A percentile compares a stretch with the other conserved stretches of the same genome.
phyloP scores from a whole-genome alignment of 2,113 vertebrate genomes.

The Semnornis frantzii region DNA sequence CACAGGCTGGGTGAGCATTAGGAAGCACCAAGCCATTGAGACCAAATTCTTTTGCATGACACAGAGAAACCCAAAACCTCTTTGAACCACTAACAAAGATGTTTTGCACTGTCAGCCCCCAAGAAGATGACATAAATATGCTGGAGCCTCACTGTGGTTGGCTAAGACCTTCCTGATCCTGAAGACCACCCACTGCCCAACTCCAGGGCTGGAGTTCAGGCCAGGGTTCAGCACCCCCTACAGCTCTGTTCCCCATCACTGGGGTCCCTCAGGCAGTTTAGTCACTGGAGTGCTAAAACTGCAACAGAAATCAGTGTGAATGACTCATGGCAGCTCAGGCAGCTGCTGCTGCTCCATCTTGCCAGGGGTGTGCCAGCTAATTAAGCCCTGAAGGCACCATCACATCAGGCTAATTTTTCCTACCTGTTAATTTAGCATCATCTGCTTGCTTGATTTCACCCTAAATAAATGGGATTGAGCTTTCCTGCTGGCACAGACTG shows the following conservation, averaged over 20 bases:
- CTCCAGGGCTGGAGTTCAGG: too few relatives aligned
- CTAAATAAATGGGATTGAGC: background rate
- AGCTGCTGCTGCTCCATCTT: background rate
- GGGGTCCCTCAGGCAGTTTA: background rate
- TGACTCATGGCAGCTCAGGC: background rate
- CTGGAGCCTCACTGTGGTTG: background rate
- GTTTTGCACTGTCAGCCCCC: background rate
- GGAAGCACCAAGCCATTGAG: background rate
- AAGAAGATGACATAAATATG: rapidly evolving
- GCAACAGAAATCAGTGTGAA: background rate
- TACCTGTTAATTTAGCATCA: slow-evolving; percentile 2
- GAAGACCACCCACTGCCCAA: too few relatives aligned
- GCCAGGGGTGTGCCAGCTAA: background rate
- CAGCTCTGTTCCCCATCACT: too few relatives aligned
- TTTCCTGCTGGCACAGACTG: background rate
- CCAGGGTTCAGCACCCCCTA: too few relatives aligned
- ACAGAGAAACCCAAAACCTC: background rate
- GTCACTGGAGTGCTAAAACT: background rate
- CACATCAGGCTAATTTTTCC: slow-evolving; percentile 6
- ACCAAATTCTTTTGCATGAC: background rate
- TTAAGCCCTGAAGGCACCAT: background rate
- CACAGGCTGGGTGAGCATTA: background rate
- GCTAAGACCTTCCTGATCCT: too few relatives aligned
- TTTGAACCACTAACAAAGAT: background rate
- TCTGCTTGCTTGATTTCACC: background rate